Evolutionary conservation across 2,113 vertebrate species (phyloP).

Genomic region (Pteruthius melanotis): DNA sequence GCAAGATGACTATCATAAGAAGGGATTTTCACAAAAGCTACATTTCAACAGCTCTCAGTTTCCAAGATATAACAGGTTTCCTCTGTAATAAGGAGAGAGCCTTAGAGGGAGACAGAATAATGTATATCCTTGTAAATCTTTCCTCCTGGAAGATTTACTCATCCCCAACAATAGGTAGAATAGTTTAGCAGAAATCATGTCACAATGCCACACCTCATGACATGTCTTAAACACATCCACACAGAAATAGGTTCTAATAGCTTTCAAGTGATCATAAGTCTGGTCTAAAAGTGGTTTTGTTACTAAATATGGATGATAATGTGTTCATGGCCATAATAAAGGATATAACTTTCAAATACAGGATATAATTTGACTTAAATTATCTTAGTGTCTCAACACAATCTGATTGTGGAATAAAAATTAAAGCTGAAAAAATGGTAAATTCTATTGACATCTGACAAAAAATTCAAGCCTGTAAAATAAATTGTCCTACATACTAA

Average conservation of each 20-base stretch:
- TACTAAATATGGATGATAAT: background rate
- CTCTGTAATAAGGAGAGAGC: background rate
- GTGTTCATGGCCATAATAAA: background rate
- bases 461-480: background rate
- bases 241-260: background rate
- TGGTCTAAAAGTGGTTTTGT: background rate
- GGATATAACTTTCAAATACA: background rate
- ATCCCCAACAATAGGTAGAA: background rate
- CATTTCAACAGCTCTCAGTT: background rate
- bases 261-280: background rate
- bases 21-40: background rate
- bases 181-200: background rate
- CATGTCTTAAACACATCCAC: background rate
- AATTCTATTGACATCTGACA: background rate
- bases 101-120: background rate
- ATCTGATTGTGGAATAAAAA: background rate
- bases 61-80: background rate
- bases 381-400: rapidly evolving
- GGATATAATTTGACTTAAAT: background rate
- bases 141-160: background rate
- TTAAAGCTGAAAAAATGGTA: background rate
- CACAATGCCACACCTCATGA: background rate
- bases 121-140: background rate
- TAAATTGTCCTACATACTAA: background rate
- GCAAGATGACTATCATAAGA: background rate